Percentiles rank a stretch among this genome's conserved stretches.
These are phyloP conservation scores for Trichacis sp. DNA, from an alignment of 2,888 invertebrate genomes.

Conservation along the genomic window DNA sequence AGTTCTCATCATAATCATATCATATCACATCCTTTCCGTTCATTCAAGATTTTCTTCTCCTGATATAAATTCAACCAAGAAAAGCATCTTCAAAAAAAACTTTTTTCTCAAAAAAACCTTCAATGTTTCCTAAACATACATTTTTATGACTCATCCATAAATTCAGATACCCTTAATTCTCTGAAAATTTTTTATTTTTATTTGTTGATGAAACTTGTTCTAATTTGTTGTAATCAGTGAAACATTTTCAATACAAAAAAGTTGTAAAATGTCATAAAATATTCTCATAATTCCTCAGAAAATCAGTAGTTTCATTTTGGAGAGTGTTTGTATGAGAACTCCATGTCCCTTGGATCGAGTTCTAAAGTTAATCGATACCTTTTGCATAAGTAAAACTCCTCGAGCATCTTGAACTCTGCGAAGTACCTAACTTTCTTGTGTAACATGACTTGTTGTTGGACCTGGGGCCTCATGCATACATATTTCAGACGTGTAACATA, in stretches of 20 bases:
- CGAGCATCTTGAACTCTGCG: constrained; percentile 27
- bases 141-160: too few relatives aligned
- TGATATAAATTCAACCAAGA: too few relatives aligned
- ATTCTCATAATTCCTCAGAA: constrained; percentile 20
- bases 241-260: not conserved
- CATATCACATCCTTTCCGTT: too few relatives aligned
- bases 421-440: constrained; percentile 35
- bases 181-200: too few relatives aligned
- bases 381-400: constrained; percentile 39
- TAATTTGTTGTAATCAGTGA: not conserved
- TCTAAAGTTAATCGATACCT: constrained; percentile 33
- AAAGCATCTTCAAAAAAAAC: too few relatives aligned
- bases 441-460: constrained; percentile 31
- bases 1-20: too few relatives aligned
- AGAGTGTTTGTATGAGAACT: constrained; percentile 16
- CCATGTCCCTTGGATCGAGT: constrained; percentile 21
- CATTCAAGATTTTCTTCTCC: too few relatives aligned
- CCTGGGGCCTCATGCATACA: constrained; percentile 26
- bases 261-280: constrained; percentile 15
- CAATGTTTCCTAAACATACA: too few relatives aligned
- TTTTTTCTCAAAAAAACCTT: too few relatives aligned
- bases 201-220: constrained; percentile 12
- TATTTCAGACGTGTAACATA: constrained; percentile 27
- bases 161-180: too few relatives aligned
- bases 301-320: constrained; percentile 21